Percentiles rank a stretch among this genome's conserved stretches.
Evolutionary conservation across 2,797 vertebrate genomes (phyloP).

Genomic region (Malacoctenus gilli): DNA sequence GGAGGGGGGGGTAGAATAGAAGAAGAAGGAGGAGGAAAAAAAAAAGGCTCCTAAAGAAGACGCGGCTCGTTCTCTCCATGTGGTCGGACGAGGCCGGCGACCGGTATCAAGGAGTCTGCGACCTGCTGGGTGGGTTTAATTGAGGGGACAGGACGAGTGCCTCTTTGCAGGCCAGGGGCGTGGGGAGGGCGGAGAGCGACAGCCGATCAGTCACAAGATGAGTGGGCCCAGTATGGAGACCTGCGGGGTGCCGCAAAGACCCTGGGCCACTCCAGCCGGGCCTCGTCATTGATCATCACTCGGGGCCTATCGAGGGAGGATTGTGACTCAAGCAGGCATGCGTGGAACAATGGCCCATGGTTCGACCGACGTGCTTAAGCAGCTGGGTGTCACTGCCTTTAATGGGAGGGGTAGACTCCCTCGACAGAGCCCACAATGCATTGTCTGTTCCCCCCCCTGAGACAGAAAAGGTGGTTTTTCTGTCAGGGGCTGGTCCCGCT

Average conservation of each 20-base stretch:
- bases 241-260: slow-evolving; percentile 77
- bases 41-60: slow-evolving; percentile 1
- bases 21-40: slow-evolving; percentile 21
- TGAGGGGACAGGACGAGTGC: slow-evolving; percentile 65
- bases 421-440: slow-evolving; percentile 80
- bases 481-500: slow-evolving; percentile 62
- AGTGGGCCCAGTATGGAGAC: slow-evolving; percentile 77
- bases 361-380: slow-evolving; percentile 83
- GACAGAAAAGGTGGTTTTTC: slow-evolving; percentile 81
- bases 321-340: slow-evolving; percentile 82
- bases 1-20: too few species aligned
- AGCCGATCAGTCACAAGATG: slow-evolving; percentile 80
- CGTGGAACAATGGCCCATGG: slow-evolving; percentile 81
- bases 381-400: slow-evolving; percentile 83
- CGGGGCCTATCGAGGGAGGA: slow-evolving; percentile 77
- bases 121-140: slow-evolving; percentile 71
- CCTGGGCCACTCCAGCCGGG: slow-evolving; percentile 62
- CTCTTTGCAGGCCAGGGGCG: slow-evolving; percentile 74
- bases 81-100: slow-evolving; percentile 46
- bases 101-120: slow-evolving; percentile 46
- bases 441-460: slow-evolving; percentile 78
- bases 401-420: slow-evolving; percentile 81
- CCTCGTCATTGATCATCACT: slow-evolving; percentile 79
- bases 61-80: slow-evolving; percentile 28
- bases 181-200: slow-evolving; percentile 71